Base-by-base conservation (phyloP, 2,113 vertebrate species). In the Chrysochloris asiatica region DNA sequence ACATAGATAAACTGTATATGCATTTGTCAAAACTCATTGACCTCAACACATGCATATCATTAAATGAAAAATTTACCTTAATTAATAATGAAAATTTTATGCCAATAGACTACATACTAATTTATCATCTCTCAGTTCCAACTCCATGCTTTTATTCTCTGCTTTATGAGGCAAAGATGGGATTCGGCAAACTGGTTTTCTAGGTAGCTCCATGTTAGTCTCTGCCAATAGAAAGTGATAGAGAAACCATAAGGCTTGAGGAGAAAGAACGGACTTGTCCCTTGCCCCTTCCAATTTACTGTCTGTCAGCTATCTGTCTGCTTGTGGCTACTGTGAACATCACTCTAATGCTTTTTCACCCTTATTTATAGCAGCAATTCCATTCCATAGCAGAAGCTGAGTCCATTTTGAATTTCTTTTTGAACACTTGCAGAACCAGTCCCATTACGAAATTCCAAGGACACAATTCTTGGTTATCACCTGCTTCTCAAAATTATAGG, bases 51-150 rank as follows among this genome's bases (percentile, higher is more conserved):
- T 7, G 9, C 21, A 71, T 28, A 63, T 24, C 28, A 17, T 33
- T 80, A 65, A 72, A 76, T 63, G 63, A 48, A 87, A 69, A 79
- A 50, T 86, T 93, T 54, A 54, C 19, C 63, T 71, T 47, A 73
- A 13, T 54, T 54, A 72, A 47, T 73, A 63, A 54, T 36, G 69
- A 79, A 63, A 24, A 17, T 73, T 84, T 85, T 85, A 47, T 10
- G 69, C 24, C 86, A 85, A 33, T 83, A 65, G 52, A 24, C 67
- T 33, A 21, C 19, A 56, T 33, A 21, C 24, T 67, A 67, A 9
- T 28, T 65, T 65, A 48, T 43, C 63, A 48, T 54, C 41, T 65
- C 8, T 47, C 47, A 61, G 33, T 13, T 61, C 24, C 33, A 36
- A 7, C 10, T 72, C 33, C 30, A 19, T 48, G 36, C 63, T 45